Conservation (phyloP, 1,140 invertebrate genomes). For the Sipha flava region DNA sequence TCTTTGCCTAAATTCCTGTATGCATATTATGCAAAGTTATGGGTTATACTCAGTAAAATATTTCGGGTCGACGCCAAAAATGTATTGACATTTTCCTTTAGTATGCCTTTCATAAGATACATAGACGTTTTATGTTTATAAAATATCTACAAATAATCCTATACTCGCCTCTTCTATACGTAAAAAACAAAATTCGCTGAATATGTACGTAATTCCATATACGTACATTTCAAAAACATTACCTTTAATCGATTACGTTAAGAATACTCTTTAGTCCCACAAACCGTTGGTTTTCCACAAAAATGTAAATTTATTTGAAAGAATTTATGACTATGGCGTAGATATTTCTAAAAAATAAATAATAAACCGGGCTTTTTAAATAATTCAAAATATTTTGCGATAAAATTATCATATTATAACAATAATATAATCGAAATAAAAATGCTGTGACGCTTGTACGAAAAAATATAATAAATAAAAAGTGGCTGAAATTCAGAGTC, state of each 20-base stretch:
- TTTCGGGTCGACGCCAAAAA: too few relatives aligned
- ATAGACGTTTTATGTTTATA: too few relatives aligned
- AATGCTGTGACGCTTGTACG: not conserved
- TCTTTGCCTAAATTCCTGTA: too few relatives aligned
- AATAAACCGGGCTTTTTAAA: not conserved
- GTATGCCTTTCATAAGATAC: too few relatives aligned
- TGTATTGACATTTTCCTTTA: too few relatives aligned
- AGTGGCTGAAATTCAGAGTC: not conserved
- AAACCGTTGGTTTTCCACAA: not conserved
- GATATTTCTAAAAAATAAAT: not conserved
- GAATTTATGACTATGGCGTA: not conserved
- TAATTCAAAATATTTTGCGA: not conserved
- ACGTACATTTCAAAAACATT: not conserved
- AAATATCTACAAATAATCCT: too few relatives aligned
- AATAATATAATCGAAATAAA: not conserved
- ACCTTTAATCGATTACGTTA: not conserved
- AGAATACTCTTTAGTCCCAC: not conserved
- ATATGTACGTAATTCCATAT: too few relatives aligned
- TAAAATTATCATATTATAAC: not conserved
- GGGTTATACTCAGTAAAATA: too few relatives aligned
- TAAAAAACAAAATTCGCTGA: too few relatives aligned
- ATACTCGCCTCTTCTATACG: too few relatives aligned
- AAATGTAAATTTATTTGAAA: not conserved
- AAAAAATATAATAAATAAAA: not conserved
- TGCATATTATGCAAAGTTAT: too few relatives aligned